Evolutionary conservation across 2,113 vertebrate genomes (phyloP).

Genomic region (Triplophysa rosa): DNA sequence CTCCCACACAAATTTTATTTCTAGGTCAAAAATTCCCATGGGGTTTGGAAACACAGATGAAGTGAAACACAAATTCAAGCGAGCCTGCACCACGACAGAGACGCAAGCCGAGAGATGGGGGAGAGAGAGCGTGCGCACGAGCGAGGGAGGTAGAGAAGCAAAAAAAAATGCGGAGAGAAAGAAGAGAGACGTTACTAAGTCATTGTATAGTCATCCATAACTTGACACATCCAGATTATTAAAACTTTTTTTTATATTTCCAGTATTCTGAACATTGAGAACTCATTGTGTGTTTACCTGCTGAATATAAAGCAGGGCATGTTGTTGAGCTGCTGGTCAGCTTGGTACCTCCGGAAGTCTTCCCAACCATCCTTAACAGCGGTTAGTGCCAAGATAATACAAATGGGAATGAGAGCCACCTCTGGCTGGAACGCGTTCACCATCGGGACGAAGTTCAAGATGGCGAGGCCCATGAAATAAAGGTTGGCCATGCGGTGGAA

Average conservation of each 20-base stretch:
- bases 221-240: constrained; percentile 23
- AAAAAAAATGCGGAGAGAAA: constrained; percentile 2
- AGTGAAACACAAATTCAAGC: constrained; percentile 59
- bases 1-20: constrained; percentile 68
- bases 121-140: not conserved
- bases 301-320: constrained; percentile 82
- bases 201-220: not conserved
- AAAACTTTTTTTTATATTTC: not conserved
- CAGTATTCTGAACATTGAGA: not conserved
- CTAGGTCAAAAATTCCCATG: constrained; percentile 65
- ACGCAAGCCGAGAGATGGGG: constrained; percentile 12
- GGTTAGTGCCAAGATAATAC: constrained; percentile 82
- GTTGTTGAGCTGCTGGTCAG: constrained; percentile 86
- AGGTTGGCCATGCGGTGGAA: constrained; percentile 88
- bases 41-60: constrained; percentile 58
- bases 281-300: not conserved
- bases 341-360: constrained; percentile 84
- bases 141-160: not conserved
- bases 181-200: constrained; percentile 15
- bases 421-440: constrained; percentile 89
- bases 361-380: constrained; percentile 93
- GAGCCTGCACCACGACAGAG: constrained; percentile 33
- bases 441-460: constrained; percentile 86
- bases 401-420: constrained; percentile 84
- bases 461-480: constrained; percentile 84